Evolutionary conservation across 1,140 invertebrate species (phyloP).

Genomic region (Zaprionus davidi): DNA sequence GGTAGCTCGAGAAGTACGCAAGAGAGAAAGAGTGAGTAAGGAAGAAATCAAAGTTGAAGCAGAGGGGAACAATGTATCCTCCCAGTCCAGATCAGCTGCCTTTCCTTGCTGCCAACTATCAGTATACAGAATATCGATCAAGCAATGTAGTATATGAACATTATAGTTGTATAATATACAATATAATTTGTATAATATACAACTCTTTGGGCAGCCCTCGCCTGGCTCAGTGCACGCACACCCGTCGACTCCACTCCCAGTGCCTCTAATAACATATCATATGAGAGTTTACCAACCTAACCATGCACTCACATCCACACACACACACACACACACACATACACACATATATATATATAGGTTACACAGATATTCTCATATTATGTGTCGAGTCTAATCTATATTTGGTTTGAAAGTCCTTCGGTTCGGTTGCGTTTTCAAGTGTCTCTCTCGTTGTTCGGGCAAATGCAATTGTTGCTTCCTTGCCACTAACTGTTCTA

Average conservation of each 20-base stretch:
- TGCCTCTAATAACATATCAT: constrained; percentile 4
- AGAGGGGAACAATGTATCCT: too few relatives aligned
- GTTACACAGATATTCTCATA: neutral
- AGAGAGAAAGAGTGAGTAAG: neutral
- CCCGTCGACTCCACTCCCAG: neutral
- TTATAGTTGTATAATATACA: too few relatives aligned
- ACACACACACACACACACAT: neutral
- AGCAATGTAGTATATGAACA: too few relatives aligned
- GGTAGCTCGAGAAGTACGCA: constrained; percentile 1
- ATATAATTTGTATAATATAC: too few relatives aligned
- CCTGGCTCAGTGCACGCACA: neutral
- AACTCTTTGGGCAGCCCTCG: neutral
- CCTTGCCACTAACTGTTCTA: constrained; percentile 3
- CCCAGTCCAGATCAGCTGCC: too few relatives aligned
- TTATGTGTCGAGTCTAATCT: neutral
- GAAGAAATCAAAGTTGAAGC: neutral
- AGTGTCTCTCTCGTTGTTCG: constrained; percentile 1
- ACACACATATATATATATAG: neutral
- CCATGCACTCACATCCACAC: neutral
- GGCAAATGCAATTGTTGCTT: neutral
- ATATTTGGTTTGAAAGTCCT: constrained; percentile 1
- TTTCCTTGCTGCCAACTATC: too few relatives aligned
- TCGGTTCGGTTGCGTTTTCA: neutral
- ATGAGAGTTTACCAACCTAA: neutral
- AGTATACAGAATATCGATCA: too few relatives aligned